phyloP scores from a whole-genome alignment of 2,113 vertebrate genomes.

The Candoia aspera region DNA sequence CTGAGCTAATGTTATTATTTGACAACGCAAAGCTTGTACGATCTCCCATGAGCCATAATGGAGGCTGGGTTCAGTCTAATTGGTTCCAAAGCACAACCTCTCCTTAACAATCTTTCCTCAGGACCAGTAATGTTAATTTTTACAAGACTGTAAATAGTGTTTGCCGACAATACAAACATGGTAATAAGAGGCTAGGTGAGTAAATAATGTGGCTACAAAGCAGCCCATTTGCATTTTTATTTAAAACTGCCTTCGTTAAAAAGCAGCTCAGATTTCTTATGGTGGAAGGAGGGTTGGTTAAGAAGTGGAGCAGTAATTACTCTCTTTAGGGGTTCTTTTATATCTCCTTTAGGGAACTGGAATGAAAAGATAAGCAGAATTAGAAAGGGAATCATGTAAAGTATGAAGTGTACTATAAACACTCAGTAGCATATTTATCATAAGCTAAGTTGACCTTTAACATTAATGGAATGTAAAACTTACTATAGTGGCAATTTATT shows the following conservation, averaged over 20 bases:
- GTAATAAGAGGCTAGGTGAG: slow-evolving; percentile 95
- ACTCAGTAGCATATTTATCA: slow-evolving; percentile 83
- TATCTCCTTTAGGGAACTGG: slow-evolving; percentile 82
- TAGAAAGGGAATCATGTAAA: slow-evolving; percentile 97
- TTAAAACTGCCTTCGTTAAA: slow-evolving; percentile 89
- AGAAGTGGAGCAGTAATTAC: slow-evolving; percentile 83
- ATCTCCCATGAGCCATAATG: slow-evolving; percentile 79
- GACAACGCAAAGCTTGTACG: slow-evolving; percentile 85
- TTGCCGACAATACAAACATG: slow-evolving; percentile 94
- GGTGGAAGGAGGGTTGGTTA: slow-evolving; percentile 87
- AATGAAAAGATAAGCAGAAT: slow-evolving; percentile 98
- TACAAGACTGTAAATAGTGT: slow-evolving; percentile 88
- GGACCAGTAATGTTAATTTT: slow-evolving; percentile 88
- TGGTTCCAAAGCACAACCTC: slow-evolving; percentile 98
- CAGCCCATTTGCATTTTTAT: slow-evolving; percentile 99
- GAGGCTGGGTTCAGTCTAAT: slow-evolving; percentile 90
- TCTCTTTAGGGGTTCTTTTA: slow-evolving; percentile 94
- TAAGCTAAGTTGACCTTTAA: slow-evolving; percentile 76
- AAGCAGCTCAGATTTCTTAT: slow-evolving; percentile 85
- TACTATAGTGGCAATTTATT: slow-evolving; percentile 70
- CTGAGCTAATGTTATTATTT: slow-evolving; percentile 81
- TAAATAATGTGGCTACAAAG: slow-evolving; percentile 99
- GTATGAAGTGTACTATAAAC: slow-evolving; percentile 85
- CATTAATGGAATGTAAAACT: slow-evolving; percentile 78
- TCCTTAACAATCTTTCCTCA: slow-evolving; percentile 81